Evolutionary conservation across 2,797 vertebrate species (phyloP).

Genomic region (Poeciliopsis paucimaculata): DNA sequence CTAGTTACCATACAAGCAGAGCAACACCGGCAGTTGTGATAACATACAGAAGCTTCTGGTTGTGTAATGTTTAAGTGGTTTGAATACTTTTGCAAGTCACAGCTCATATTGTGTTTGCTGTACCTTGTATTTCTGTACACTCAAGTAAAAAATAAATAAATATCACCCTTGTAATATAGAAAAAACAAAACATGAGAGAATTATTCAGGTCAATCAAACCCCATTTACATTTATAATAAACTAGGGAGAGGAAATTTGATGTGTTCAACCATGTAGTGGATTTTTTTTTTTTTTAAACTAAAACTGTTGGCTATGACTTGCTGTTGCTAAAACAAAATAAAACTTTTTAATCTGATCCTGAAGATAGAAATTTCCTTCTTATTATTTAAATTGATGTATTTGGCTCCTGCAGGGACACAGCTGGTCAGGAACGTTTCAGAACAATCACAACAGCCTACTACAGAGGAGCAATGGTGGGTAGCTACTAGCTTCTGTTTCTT

Average conservation of each 20-base stretch:
- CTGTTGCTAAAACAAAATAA: neutral
- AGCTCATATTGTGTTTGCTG: neutral
- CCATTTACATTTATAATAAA: neutral
- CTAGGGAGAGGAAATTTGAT: neutral
- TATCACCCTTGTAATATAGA: neutral
- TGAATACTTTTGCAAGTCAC: neutral
- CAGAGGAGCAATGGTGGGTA: slow-evolving; percentile 93
- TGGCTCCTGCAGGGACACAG: slow-evolving; percentile 90
- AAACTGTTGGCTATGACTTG: neutral
- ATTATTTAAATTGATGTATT: neutral
- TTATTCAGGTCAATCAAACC: neutral
- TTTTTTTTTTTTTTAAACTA: neutral
- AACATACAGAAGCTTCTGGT: neutral
- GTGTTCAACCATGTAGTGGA: neutral
- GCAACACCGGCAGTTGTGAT: neutral
- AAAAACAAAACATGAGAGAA: neutral
- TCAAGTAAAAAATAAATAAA: neutral
- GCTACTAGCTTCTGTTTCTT: neutral
- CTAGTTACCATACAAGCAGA: neutral
- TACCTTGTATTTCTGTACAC: neutral
- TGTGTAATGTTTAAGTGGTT: neutral
- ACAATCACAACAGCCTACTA: slow-evolving; percentile 99
- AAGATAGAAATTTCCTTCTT: neutral
- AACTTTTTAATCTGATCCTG: neutral
- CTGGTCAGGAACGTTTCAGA: slow-evolving; percentile 95